phyloP scores from a whole-genome alignment of 2,113 vertebrate genomes.

The Platycercus adscitus region DNA sequence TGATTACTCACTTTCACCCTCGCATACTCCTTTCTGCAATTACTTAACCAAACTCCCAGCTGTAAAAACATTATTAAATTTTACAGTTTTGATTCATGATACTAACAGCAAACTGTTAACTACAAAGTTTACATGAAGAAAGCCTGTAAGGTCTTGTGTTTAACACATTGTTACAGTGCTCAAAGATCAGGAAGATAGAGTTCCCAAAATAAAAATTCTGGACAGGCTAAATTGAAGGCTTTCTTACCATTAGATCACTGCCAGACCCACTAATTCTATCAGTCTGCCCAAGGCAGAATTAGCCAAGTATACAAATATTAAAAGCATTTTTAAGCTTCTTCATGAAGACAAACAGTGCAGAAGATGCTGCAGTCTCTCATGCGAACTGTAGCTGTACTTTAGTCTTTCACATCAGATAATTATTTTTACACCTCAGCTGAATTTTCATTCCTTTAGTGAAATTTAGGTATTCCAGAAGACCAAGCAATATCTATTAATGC shows the following conservation, averaged over 20 bases:
- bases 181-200: background rate
- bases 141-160: background rate
- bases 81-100: background rate
- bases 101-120: background rate
- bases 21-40: background rate
- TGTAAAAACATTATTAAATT: background rate
- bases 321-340: background rate
- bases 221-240: background rate
- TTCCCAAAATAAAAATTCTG: background rate
- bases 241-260: background rate
- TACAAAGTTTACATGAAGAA: background rate
- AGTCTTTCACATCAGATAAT: background rate
- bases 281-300: background rate
- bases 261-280: background rate
- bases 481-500: background rate
- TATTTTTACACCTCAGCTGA: background rate
- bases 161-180: background rate
- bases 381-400: background rate
- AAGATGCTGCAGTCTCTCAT: background rate
- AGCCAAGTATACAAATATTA: background rate
- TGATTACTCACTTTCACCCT: slow-evolving; percentile 5
- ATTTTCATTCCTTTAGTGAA: background rate
- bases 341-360: fast-evolving
- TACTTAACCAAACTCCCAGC: background rate
- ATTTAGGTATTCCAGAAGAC: background rate